These are phyloP conservation scores for Holacanthella duospinosa DNA, from an alignment of 2,888 invertebrate genomes.

Conservation along the genomic window DNA sequence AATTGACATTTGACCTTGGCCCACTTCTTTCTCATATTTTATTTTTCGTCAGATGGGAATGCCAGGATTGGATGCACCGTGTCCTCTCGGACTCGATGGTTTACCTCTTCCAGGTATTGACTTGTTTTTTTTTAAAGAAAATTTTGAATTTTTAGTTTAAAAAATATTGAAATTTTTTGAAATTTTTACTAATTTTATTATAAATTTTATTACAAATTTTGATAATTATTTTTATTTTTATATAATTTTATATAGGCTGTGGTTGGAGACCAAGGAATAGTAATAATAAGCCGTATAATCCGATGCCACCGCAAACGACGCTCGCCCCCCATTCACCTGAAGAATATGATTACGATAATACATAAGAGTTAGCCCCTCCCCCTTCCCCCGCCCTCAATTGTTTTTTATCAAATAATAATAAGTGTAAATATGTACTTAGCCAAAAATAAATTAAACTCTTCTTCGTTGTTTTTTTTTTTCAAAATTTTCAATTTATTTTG, in stretches of 20 bases:
- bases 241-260: too few species aligned
- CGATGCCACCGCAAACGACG: constrained; percentile 15
- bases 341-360: constrained; percentile 22
- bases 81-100: constrained; percentile 91
- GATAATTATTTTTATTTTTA: not conserved
- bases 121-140: too few species aligned
- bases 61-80: constrained; percentile 88
- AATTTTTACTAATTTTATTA: not conserved
- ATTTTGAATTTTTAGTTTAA: too few species aligned
- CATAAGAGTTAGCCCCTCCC: constrained; percentile 12
- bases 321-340: constrained; percentile 15
- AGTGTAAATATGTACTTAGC: constrained; percentile 25
- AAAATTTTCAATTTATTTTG: too few species aligned
- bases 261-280: constrained; percentile 65
- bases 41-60: constrained; percentile 45
- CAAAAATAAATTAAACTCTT: constrained; percentile 3
- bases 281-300: too few species aligned
- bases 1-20: not conserved
- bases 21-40: not conserved
- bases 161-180: not conserved
- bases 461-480: not conserved
- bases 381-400: constrained; percentile 2
- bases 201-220: not conserved
- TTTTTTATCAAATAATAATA: too few species aligned
- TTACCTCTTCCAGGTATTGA: constrained; percentile 65